phyloP scores from a whole-genome alignment of 1,140 invertebrate genomes.

The Archegozetes longisetosus region DNA sequence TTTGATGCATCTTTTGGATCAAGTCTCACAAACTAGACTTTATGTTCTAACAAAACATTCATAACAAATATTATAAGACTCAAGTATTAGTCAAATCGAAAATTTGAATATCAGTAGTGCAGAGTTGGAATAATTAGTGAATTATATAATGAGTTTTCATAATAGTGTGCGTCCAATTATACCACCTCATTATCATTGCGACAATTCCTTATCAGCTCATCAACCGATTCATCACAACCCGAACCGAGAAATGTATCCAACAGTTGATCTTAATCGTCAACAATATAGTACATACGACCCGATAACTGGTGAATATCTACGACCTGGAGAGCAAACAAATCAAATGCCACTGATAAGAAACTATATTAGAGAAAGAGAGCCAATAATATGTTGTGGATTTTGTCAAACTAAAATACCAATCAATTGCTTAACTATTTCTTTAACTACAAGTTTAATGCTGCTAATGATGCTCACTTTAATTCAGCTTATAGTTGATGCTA shows the following conservation, averaged over 20 bases:
- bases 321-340: not conserved
- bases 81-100: no score
- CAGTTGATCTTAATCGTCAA: not conserved
- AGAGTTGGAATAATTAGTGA: no score
- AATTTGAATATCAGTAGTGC: no score
- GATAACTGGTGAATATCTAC: constrained; percentile 9
- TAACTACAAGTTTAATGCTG: constrained; percentile 11
- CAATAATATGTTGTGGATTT: constrained; percentile 10
- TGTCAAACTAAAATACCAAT: constrained; percentile 10
- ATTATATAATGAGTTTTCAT: constrained; percentile 1
- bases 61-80: no score
- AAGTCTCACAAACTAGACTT: no score
- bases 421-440: constrained; percentile 13
- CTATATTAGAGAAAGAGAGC: constrained; percentile 5
- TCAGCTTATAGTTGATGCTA: not conserved
- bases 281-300: constrained; percentile 2
- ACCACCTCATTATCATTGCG: constrained; percentile 6
- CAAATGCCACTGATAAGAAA: not conserved
- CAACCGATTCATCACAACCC: not conserved
- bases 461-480: constrained; percentile 6
- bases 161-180: constrained; percentile 4
- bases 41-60: no score
- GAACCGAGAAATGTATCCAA: not conserved
- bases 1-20: not conserved
- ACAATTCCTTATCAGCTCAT: not conserved